Conservation (phyloP, 2,888 invertebrate species). For the Drosophila paramelanica region DNA sequence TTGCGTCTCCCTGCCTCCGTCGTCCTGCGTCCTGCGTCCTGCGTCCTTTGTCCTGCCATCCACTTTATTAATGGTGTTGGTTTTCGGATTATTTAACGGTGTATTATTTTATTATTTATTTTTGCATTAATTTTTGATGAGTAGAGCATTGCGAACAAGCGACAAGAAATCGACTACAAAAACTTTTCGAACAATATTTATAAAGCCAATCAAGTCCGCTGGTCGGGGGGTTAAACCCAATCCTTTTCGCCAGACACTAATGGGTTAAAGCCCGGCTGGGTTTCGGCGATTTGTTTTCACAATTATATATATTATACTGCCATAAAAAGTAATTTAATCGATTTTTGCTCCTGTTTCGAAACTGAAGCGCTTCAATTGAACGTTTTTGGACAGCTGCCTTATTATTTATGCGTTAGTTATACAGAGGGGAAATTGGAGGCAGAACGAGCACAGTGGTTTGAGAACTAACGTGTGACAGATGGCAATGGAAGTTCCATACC, state of each 20-base stretch:
- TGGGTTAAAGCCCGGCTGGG: slow-evolving; percentile 46
- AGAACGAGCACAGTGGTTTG: neutral
- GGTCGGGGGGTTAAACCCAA: neutral
- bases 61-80: slow-evolving; percentile 83
- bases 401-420: slow-evolving; percentile 73
- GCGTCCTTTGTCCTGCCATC: slow-evolving; percentile 29
- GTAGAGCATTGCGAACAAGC: slow-evolving; percentile 33
- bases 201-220: slow-evolving; percentile 49
- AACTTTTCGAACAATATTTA: slow-evolving; percentile 54
- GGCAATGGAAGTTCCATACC: slow-evolving; percentile 23
- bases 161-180: slow-evolving; percentile 28
- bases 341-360: slow-evolving; percentile 61
- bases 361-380: slow-evolving; percentile 45
- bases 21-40: slow-evolving; percentile 9
- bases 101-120: slow-evolving; percentile 83
- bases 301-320: slow-evolving; percentile 33
- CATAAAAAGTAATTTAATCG: slow-evolving; percentile 53
- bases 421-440: neutral
- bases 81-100: slow-evolving; percentile 83
- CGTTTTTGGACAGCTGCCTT: slow-evolving; percentile 61
- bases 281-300: slow-evolving; percentile 33
- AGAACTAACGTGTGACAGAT: slow-evolving; percentile 43
- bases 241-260: slow-evolving; percentile 36
- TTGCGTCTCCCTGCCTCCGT: slow-evolving; percentile 4
- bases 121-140: slow-evolving; percentile 81